A percentile compares a stretch with the other conserved stretches of the same genome.
These are phyloP conservation scores for Tursiops truncatus DNA, from an alignment of 2,113 vertebrate genomes.

Conservation along the genomic window DNA sequence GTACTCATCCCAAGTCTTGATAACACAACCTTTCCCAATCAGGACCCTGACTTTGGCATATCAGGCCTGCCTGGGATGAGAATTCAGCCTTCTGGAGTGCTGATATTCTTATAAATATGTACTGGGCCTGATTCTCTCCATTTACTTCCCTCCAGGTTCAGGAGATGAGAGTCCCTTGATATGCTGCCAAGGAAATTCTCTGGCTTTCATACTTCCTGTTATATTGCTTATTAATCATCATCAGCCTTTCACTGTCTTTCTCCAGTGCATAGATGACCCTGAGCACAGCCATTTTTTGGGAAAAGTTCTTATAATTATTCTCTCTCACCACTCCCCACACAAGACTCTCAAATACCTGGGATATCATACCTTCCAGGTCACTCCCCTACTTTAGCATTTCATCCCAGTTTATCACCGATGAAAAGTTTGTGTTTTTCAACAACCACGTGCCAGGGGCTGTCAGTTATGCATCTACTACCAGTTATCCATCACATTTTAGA, in stretches of 20 bases:
- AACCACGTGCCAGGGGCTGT: background rate
- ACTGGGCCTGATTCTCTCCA: background rate
- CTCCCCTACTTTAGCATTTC: background rate
- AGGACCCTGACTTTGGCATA: background rate
- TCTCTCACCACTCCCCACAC: background rate
- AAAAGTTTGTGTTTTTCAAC: background rate
- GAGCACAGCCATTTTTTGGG: background rate
- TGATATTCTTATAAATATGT: background rate
- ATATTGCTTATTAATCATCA: background rate
- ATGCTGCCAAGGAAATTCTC: background rate
- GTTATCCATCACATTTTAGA: conserved; percentile 26
- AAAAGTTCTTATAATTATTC: conserved; percentile 28
- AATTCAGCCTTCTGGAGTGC: background rate
- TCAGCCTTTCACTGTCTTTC: background rate
- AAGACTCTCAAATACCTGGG: background rate
- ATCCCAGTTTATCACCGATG: background rate
- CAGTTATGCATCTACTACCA: background rate
- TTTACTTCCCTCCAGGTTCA: background rate
- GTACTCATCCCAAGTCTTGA: background rate
- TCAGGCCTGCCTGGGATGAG: background rate
- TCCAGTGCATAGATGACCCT: background rate
- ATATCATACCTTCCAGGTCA: background rate
- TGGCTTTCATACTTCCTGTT: background rate
- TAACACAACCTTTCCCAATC: background rate
- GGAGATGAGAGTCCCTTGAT: background rate